Evolutionary conservation across 2,888 invertebrate species (phyloP).

Genomic region (Acrobasis suavella): DNA sequence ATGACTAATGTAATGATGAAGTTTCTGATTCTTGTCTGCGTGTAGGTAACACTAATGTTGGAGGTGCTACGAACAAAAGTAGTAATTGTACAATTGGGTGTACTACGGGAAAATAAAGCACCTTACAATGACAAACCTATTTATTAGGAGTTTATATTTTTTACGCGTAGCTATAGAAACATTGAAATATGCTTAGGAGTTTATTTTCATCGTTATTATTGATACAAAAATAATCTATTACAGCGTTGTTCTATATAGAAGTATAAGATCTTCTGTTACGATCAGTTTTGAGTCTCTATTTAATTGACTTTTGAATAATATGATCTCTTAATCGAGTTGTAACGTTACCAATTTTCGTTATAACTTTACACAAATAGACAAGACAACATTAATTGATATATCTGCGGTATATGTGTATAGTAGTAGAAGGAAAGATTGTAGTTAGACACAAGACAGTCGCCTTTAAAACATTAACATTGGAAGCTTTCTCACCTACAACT

Average conservation of each 20-base stretch:
- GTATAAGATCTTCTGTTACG: too few relatives aligned
- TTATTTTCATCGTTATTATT: too few relatives aligned
- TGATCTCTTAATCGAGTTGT: background rate
- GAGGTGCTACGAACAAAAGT: background rate
- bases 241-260: too few relatives aligned
- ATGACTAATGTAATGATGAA: background rate
- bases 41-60: too few relatives aligned
- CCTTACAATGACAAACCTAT: too few relatives aligned
- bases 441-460: background rate
- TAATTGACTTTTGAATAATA: background rate
- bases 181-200: too few relatives aligned
- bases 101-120: background rate
- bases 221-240: too few relatives aligned
- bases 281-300: background rate
- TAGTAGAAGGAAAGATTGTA: background rate
- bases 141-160: too few relatives aligned
- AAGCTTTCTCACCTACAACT: constrained; percentile 2
- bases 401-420: background rate
- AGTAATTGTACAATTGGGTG: background rate
- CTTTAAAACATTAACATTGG: background rate
- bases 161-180: too few relatives aligned
- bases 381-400: background rate
- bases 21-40: too few relatives aligned
- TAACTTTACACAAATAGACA: background rate
- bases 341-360: background rate